Evolutionary conservation across 2,113 vertebrate genomes (phyloP).

Genomic region (Poecilia latipinna): DNA sequence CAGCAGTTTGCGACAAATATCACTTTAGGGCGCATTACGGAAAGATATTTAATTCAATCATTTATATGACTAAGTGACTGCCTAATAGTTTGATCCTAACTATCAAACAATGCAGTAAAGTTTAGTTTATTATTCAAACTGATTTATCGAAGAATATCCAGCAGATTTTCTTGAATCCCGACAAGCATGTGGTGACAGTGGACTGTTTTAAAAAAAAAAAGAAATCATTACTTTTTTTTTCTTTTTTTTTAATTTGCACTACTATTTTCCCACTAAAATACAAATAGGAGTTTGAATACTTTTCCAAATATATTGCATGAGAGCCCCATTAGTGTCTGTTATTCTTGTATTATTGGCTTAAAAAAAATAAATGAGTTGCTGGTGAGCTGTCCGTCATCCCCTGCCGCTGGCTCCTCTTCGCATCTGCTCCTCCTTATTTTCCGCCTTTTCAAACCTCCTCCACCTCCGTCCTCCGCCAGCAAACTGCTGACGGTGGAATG

Average conservation of each 20-base stretch:
- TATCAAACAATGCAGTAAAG: neutral
- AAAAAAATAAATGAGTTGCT: slow-evolving; percentile 63
- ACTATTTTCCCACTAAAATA: neutral
- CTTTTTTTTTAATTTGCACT: neutral
- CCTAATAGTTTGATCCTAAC: neutral
- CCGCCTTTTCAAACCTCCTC: neutral
- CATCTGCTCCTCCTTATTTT: slow-evolving; percentile 17
- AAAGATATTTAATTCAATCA: neutral
- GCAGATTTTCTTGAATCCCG: neutral
- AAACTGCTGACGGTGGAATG: slow-evolving; percentile 67
- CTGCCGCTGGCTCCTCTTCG: slow-evolving; percentile 17
- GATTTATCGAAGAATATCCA: neutral
- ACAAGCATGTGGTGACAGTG: too few species aligned
- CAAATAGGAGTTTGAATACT: neutral
- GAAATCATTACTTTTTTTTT: too few species aligned
- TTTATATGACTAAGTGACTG: neutral
- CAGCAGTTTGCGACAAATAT: neutral
- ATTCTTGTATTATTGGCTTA: slow-evolving; percentile 52
- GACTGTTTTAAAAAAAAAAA: too few species aligned
- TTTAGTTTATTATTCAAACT: neutral
- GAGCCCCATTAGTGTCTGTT: slow-evolving; percentile 22
- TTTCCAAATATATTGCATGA: neutral
- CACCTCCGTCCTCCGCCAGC: slow-evolving; percentile 14
- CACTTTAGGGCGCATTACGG: neutral
- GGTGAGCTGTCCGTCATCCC: slow-evolving; percentile 62